Evolutionary conservation across 2,797 vertebrate species (phyloP).

Genomic region (Artibeus jamaicensis): DNA sequence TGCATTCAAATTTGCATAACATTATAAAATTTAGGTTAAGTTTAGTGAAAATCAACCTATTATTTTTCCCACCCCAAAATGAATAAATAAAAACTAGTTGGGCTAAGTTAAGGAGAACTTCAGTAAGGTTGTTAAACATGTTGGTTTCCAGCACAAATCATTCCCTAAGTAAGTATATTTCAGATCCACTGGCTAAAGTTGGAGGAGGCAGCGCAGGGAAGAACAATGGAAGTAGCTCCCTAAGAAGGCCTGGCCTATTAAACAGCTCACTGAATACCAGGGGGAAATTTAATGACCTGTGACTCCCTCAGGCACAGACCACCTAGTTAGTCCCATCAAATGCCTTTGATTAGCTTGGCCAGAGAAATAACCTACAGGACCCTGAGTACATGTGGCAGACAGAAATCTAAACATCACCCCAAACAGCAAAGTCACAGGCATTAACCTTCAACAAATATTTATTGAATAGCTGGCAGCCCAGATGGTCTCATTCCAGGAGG

Average conservation of each 20-base stretch:
- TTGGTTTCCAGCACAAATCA: background rate
- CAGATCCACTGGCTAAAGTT: background rate
- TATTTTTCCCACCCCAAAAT: background rate
- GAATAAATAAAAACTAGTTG: background rate
- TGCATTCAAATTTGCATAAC: background rate
- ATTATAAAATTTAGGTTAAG: background rate
- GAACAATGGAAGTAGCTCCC: background rate
- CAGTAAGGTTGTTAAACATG: background rate
- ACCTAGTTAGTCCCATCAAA: constrained; percentile 40
- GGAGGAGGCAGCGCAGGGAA: background rate
- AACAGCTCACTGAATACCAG: background rate
- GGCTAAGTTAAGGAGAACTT: background rate
- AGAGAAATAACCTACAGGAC: constrained; percentile 29
- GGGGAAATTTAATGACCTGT: constrained; percentile 31
- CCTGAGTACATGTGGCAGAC: constrained; percentile 27
- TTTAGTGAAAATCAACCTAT: background rate
- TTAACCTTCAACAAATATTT: constrained; percentile 70
- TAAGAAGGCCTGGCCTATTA: background rate
- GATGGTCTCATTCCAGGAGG: background rate
- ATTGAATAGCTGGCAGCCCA: constrained; percentile 49
- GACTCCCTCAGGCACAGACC: constrained; percentile 50
- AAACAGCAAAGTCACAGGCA: constrained; percentile 24
- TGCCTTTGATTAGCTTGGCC: constrained; percentile 46
- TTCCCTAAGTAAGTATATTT: background rate
- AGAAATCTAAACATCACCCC: constrained; percentile 61